Evolutionary conservation across 2,888 invertebrate species (phyloP).

Genomic region (Alviniconcha strummeri): DNA sequence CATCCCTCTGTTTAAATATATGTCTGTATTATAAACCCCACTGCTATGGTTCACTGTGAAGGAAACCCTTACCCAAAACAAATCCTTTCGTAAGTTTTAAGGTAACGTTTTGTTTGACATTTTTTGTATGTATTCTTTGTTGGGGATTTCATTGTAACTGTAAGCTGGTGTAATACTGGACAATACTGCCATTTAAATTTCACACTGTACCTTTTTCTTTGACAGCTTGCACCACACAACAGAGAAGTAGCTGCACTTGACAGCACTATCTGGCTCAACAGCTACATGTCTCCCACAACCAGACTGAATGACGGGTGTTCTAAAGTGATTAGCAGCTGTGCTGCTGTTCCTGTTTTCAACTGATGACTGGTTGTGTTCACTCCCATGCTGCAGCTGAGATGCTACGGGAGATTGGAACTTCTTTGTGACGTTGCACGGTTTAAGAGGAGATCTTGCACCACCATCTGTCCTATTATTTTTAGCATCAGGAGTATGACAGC

Average conservation of each 20-base stretch:
- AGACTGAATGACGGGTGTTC: background rate
- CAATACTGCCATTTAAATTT: too few species aligned
- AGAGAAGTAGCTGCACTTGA: constrained; percentile 28
- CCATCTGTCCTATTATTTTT: too few species aligned
- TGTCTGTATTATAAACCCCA: too few species aligned
- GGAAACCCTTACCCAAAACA: too few species aligned
- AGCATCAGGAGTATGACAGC: too few species aligned
- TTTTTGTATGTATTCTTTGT: too few species aligned
- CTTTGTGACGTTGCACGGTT: background rate
- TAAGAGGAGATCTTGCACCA: constrained; percentile 4
- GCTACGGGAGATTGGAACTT: background rate
- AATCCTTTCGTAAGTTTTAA: too few species aligned
- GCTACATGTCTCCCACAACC: background rate
- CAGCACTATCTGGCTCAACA: background rate
- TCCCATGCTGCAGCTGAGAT: background rate
- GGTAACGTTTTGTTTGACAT: too few species aligned
- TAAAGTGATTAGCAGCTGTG: background rate
- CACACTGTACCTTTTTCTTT: constrained; percentile 21
- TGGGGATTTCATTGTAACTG: too few species aligned
- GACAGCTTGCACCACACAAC: constrained; percentile 34
- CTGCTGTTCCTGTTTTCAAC: background rate
- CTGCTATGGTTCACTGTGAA: too few species aligned
- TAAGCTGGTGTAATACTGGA: too few species aligned
- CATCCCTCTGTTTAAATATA: too few species aligned
- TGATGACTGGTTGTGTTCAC: background rate